Evolutionary conservation across 64 coral and sea anemone genomes (phyloP).

Genomic region (Cladopsammia gracilis): DNA sequence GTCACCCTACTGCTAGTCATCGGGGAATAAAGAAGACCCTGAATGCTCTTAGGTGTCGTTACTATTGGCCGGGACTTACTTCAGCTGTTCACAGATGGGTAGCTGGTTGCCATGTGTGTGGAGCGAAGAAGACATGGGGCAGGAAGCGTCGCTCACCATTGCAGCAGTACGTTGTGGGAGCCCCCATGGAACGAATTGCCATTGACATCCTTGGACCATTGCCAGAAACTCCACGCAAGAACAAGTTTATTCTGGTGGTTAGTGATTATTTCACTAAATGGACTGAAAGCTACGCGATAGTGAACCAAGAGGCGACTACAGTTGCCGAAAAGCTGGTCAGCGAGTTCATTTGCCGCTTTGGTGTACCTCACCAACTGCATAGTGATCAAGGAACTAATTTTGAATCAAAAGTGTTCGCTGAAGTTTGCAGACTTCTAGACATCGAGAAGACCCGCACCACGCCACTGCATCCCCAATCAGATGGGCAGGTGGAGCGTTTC

Average conservation of each 20-base stretch:
- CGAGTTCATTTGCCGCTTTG: slow-evolving; percentile 43
- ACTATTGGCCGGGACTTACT: background rate
- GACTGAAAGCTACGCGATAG: slow-evolving; percentile 28
- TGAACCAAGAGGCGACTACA: slow-evolving; percentile 37
- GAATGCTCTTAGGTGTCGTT: background rate
- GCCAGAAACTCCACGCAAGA: background rate
- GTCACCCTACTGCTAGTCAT: background rate
- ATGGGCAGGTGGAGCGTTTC: slow-evolving; percentile 49
- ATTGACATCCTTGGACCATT: slow-evolving; percentile 43
- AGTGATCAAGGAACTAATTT: slow-evolving; percentile 64
- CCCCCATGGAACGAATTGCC: slow-evolving; percentile 43
- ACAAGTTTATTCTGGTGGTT: slow-evolving; percentile 52
- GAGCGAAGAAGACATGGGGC: background rate
- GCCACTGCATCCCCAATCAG: slow-evolving; percentile 28
- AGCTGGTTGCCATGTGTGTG: slow-evolving; percentile 19
- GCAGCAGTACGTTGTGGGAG: slow-evolving; percentile 54
- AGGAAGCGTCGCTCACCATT: slow-evolving; percentile 14
- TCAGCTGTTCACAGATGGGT: slow-evolving; percentile 47
- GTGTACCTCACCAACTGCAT: slow-evolving; percentile 54
- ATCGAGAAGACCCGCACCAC: slow-evolving; percentile 44
- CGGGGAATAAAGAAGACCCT: background rate
- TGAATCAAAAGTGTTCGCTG: slow-evolving; percentile 46
- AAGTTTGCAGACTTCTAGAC: slow-evolving; percentile 49
- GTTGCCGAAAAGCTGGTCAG: slow-evolving; percentile 41
- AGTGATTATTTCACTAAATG: slow-evolving; percentile 68